Conservation (phyloP, 1,140 invertebrate species). For the Mesaphorura yosii region DNA sequence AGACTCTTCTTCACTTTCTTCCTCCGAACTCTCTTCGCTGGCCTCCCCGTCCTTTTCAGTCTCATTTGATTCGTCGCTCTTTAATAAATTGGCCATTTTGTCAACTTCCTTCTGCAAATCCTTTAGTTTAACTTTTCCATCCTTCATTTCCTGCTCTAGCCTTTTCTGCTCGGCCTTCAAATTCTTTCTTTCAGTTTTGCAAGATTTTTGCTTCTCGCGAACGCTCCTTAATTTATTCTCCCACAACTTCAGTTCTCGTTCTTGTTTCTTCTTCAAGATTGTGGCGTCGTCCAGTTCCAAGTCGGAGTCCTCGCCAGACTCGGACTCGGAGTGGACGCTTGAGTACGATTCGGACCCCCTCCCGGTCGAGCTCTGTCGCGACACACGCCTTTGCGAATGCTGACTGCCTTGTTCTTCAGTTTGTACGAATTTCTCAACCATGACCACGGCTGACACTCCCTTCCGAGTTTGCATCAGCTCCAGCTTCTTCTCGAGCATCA, state of each 20-base stretch:
- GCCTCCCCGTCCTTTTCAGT: slow-evolving; percentile 50
- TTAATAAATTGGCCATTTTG: slow-evolving; percentile 75
- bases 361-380: slow-evolving; percentile 18
- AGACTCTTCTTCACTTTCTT: slow-evolving; percentile 47
- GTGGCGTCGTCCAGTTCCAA: slow-evolving; percentile 61
- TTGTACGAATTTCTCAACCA: slow-evolving; percentile 28
- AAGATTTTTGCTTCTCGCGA: slow-evolving; percentile 62
- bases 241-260: slow-evolving; percentile 60
- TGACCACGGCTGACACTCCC: slow-evolving; percentile 10
- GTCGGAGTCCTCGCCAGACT: slow-evolving; percentile 35
- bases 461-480: slow-evolving; percentile 21
- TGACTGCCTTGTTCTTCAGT: slow-evolving; percentile 36
- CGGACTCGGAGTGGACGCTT: slow-evolving; percentile 19
- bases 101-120: slow-evolving; percentile 72
- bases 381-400: slow-evolving; percentile 19
- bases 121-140: slow-evolving; percentile 37
- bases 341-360: slow-evolving; percentile 33
- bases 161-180: slow-evolving; percentile 68
- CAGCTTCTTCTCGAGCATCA: slow-evolving; percentile 50
- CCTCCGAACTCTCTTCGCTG: slow-evolving; percentile 46
- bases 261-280: slow-evolving; percentile 48
- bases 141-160: slow-evolving; percentile 56
- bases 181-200: slow-evolving; percentile 60
- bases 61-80: slow-evolving; percentile 59
- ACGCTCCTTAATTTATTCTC: slow-evolving; percentile 62